phyloP scores from a whole-genome alignment of 1,140 invertebrate species.

The Drosophila equinoxialis region DNA sequence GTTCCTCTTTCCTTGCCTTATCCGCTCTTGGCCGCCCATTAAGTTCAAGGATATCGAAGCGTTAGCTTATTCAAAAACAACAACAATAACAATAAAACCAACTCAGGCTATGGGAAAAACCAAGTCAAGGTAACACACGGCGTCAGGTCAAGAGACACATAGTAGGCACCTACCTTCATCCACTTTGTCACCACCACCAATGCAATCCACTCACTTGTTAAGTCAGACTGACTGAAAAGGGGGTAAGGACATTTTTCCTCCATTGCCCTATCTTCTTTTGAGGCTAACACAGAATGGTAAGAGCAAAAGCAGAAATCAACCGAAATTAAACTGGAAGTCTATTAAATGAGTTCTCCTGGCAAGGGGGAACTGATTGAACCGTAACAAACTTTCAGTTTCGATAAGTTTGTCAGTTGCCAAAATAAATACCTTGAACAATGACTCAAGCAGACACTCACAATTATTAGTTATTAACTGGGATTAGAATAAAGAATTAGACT shows the following conservation, averaged over 20 bases:
- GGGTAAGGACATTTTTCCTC: no score
- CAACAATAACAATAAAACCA: neutral
- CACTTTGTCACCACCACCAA: neutral
- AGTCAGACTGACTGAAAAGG: neutral
- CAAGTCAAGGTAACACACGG: slow-evolving; percentile 58
- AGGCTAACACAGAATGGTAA: no score
- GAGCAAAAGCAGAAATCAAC: no score
- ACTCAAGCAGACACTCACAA: no score
- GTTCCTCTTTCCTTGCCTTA: slow-evolving; percentile 7
- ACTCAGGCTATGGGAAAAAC: slow-evolving; percentile 22
- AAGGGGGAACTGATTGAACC: no score
- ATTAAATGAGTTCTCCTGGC: no score
- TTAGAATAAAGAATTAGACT: no score
- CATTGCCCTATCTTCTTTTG: no score
- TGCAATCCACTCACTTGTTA: neutral
- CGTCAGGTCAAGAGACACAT: slow-evolving; percentile 49
- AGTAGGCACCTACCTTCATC: neutral
- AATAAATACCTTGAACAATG: no score
- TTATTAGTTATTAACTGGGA: no score
- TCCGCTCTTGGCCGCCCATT: neutral
- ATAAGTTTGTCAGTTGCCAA: no score
- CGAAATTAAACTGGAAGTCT: no score
- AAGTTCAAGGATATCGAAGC: slow-evolving; percentile 67
- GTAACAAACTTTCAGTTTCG: neutral
- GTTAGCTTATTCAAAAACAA: slow-evolving; percentile 38